phyloP scores from a whole-genome alignment of 2,113 vertebrate genomes.

The Alligator mississippiensis region DNA sequence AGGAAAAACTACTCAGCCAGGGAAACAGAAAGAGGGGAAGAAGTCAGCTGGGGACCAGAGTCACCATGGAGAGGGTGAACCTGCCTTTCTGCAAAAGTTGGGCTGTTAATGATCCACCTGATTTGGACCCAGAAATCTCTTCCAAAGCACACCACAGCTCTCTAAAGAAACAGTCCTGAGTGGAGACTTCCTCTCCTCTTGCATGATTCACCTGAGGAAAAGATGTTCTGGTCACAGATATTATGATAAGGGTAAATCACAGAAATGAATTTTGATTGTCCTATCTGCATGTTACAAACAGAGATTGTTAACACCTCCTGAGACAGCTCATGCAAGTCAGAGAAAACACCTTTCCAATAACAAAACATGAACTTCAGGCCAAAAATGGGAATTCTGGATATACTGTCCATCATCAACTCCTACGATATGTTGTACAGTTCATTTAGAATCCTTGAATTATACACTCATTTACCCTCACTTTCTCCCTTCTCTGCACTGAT shows the following conservation, averaged over 20 bases:
- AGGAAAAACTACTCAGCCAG: not conserved
- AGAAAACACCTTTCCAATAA: not conserved
- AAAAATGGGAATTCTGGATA: conserved; percentile 7
- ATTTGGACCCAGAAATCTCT: not conserved
- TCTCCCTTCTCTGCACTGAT: conserved; percentile 28
- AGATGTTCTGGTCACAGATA: not conserved
- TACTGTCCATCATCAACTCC: conserved; percentile 13
- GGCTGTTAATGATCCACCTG: not conserved
- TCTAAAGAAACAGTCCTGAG: not conserved
- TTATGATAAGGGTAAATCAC: not conserved
- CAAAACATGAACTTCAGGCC: not conserved
- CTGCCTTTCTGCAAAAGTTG: not conserved
- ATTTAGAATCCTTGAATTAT: conserved; percentile 48
- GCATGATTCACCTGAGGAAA: fast-evolving
- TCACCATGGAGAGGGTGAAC: not conserved
- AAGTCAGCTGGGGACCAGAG: not conserved
- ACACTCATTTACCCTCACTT: conserved; percentile 27
- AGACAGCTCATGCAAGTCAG: not conserved
- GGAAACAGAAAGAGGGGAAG: not conserved
- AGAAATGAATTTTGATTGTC: not conserved
- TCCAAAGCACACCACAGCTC: not conserved
- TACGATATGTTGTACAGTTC: conserved; percentile 35
- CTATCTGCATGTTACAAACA: not conserved
- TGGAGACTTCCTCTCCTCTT: not conserved
- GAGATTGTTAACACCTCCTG: fast-evolving